phyloP scores from a whole-genome alignment of 2,797 vertebrate genomes.

The Chaetodon trifasciatus region DNA sequence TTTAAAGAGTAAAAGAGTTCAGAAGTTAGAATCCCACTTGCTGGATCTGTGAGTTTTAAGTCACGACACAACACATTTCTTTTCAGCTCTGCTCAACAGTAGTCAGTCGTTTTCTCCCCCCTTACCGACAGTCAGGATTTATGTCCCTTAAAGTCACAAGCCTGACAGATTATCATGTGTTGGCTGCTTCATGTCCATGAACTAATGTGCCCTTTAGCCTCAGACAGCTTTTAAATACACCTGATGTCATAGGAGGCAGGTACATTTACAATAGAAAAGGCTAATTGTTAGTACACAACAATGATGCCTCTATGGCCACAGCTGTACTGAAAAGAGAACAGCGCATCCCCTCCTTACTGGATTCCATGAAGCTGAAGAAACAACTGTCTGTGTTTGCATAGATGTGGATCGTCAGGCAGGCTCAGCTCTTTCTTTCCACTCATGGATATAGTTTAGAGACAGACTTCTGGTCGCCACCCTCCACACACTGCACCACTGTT shows the following conservation, averaged over 20 bases:
- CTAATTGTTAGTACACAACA: neutral
- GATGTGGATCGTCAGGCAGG: neutral
- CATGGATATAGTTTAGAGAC: too few relatives aligned
- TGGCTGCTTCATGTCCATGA: conserved; percentile 4
- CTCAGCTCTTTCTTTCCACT: too few relatives aligned
- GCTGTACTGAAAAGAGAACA: too few relatives aligned
- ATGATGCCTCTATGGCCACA: too few relatives aligned
- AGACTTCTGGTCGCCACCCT: too few relatives aligned
- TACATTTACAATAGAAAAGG: neutral
- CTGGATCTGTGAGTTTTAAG: neutral
- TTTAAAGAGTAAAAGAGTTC: neutral
- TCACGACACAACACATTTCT: neutral
- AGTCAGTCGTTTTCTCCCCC: neutral
- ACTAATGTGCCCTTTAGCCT: neutral
- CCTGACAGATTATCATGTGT: conserved; percentile 9
- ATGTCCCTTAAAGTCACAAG: neutral
- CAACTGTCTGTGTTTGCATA: too few relatives aligned
- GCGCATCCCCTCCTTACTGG: too few relatives aligned
- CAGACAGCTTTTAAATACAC: conserved; percentile 17
- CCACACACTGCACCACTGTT: too few relatives aligned
- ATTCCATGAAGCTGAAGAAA: too few relatives aligned
- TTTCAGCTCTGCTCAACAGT: neutral
- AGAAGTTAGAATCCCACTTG: neutral
- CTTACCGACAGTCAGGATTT: neutral
- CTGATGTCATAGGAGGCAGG: neutral